Conservation (phyloP, 2,113 vertebrate species). For the Nesospiza acunhae region DNA sequence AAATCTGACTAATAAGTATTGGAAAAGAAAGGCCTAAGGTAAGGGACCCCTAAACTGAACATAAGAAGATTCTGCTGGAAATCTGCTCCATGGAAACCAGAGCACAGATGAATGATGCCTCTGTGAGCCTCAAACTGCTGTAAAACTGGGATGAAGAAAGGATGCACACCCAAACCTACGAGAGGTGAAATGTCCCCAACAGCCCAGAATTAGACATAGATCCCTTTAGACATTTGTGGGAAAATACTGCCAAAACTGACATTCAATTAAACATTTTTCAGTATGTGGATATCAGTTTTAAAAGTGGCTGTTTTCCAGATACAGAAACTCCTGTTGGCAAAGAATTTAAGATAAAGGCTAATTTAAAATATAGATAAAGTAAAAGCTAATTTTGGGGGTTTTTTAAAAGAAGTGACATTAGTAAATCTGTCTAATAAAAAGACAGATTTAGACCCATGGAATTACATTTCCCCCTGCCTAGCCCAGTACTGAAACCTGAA, state of each 20-base stretch:
- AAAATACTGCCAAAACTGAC: not conserved
- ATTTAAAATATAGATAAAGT: not conserved
- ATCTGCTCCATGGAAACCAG: conserved; percentile 5
- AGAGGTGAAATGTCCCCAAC: not conserved
- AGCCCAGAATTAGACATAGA: not conserved
- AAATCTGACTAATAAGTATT: not conserved
- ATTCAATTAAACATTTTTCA: not conserved
- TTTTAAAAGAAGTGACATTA: not conserved
- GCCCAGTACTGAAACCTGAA: not conserved
- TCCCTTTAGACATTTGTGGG: not conserved
- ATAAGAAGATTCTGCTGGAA: not conserved
- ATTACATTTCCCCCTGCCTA: not conserved
- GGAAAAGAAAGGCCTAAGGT: not conserved
- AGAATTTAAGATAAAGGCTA: not conserved
- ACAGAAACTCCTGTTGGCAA: not conserved
- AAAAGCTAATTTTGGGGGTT: not conserved
- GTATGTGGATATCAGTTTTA: not conserved
- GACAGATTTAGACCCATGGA: not conserved
- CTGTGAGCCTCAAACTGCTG: not conserved
- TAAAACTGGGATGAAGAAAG: not conserved
- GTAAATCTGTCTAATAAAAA: not conserved
- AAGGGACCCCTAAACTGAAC: not conserved
- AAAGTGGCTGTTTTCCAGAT: not conserved
- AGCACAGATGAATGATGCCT: not conserved
- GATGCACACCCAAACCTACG: not conserved